Percentiles rank a stretch among this genome's conserved stretches.
These are phyloP conservation scores for Steatocranus sp. DNA, from an alignment of 2,797 vertebrate genomes.

Conservation along the genomic window DNA sequence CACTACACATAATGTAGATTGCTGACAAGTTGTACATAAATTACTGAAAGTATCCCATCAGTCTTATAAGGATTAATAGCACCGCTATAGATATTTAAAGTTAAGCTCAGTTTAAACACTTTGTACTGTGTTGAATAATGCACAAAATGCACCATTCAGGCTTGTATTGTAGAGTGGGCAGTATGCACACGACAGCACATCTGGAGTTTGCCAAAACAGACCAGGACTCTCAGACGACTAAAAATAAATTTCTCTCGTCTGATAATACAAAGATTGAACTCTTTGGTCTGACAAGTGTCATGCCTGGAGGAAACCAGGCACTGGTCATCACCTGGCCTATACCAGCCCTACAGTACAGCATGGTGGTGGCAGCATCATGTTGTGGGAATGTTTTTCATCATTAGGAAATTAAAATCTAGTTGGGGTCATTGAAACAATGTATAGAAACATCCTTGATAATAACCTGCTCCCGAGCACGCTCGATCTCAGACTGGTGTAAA, in stretches of 20 bases:
- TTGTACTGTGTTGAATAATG: not conserved
- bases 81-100: not conserved
- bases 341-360: not conserved
- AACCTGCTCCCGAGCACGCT: not conserved
- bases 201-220: not conserved
- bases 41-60: not conserved
- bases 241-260: not conserved
- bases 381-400: not conserved
- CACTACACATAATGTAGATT: not conserved
- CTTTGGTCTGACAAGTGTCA: not conserved
- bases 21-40: not conserved
- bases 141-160: not conserved
- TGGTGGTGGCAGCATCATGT: not conserved
- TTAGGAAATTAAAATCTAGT: not conserved
- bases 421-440: not conserved
- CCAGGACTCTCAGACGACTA: not conserved
- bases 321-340: not conserved
- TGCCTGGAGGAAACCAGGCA: not conserved
- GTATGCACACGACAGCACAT: not conserved
- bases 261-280: not conserved
- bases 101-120: too few relatives aligned
- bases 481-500: not conserved
- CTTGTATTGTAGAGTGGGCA: not conserved
- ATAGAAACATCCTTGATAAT: not conserved
- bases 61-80: not conserved